Percentiles rank a stretch among this genome's conserved stretches.
Conservation (phyloP, 2,113 vertebrate species). For the Bujurquina vittata region DNA sequence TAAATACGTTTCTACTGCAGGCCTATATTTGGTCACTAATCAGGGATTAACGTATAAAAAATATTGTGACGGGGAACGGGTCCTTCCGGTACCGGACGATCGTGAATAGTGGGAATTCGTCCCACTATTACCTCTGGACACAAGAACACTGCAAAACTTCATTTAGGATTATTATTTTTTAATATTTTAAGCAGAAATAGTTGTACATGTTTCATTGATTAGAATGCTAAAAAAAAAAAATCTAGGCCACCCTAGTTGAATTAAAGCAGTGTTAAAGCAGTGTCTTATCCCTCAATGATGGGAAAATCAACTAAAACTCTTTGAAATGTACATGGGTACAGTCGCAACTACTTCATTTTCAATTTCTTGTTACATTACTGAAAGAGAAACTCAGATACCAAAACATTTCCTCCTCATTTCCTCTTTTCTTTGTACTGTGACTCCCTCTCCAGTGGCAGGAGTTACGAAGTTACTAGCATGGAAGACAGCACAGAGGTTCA, state of each 20-base stretch:
- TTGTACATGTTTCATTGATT: background rate
- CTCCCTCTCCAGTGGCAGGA: background rate
- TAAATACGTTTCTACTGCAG: too few species aligned
- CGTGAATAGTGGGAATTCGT: background rate
- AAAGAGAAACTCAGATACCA: background rate
- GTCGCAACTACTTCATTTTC: background rate
- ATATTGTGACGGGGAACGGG: too few species aligned
- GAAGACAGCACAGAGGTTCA: constrained; percentile 20
- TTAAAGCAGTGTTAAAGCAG: background rate
- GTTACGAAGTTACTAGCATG: constrained; percentile 14
- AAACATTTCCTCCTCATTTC: background rate
- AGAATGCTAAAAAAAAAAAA: background rate
- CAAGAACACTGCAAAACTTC: background rate
- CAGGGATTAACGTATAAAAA: too few species aligned
- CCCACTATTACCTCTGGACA: background rate
- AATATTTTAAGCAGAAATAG: background rate
- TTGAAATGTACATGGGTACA: background rate
- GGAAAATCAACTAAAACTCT: background rate
- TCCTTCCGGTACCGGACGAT: too few species aligned
- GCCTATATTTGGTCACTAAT: too few species aligned
- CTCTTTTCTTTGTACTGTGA: background rate
- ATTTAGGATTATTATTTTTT: background rate
- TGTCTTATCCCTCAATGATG: background rate
- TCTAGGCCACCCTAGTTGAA: background rate
- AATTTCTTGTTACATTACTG: background rate